Percentiles rank a stretch among this genome's conserved stretches.
These are phyloP conservation scores for Tetrax tetrax DNA, from an alignment of 2,113 vertebrate genomes.

Conservation along the genomic window DNA sequence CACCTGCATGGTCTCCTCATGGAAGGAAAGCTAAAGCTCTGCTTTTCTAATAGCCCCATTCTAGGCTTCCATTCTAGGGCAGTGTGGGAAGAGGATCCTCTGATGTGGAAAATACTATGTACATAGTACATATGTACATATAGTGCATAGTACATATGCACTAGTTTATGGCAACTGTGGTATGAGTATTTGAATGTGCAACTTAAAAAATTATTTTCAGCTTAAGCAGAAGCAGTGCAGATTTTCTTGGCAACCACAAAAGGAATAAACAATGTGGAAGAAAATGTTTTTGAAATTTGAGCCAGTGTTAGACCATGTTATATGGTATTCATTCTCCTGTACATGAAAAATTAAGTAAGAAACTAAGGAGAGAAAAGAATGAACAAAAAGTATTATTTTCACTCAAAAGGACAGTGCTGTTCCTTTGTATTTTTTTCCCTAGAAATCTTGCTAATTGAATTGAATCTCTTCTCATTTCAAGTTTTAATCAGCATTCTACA, in stretches of 20 bases:
- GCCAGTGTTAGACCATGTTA: background rate
- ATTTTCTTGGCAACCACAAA: constrained; percentile 4
- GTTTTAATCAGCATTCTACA: background rate
- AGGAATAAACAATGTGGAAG: background rate
- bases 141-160: no score
- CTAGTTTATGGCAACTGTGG: background rate
- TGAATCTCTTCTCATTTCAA: background rate
- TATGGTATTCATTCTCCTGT: background rate
- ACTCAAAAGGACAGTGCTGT: background rate
- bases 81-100: background rate
- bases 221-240: background rate
- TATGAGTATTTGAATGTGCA: background rate
- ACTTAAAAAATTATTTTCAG: background rate
- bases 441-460: background rate
- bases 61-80: background rate
- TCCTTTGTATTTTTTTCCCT: background rate
- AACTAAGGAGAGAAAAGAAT: background rate
- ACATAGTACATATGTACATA: no score
- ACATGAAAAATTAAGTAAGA: background rate
- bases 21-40: background rate
- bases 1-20: accelerated
- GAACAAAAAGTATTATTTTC: background rate
- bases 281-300: background rate
- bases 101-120: background rate
- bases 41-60: background rate